Percentiles rank a stretch among this genome's conserved stretches.
Evolutionary conservation across 2,113 vertebrate species (phyloP).

Genomic region (Erpornis zantholeuca): DNA sequence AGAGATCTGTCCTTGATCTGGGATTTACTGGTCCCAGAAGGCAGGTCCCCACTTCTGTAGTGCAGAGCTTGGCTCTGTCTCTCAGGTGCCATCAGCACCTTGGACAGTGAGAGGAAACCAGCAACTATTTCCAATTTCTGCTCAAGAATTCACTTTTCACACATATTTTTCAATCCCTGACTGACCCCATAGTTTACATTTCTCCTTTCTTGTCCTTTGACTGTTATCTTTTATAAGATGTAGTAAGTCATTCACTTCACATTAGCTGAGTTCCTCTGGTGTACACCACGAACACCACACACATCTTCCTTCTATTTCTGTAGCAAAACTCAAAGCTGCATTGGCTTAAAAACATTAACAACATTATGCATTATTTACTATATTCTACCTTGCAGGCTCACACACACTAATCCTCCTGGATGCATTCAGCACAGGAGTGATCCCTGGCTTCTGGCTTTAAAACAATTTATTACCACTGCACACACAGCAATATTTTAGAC

Average conservation of each 20-base stretch:
- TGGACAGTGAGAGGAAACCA: conserved; percentile 25
- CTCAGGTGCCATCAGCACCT: conserved; percentile 4
- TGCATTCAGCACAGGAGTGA: neutral
- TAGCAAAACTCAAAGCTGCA: neutral
- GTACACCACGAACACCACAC: neutral
- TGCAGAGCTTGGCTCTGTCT: fast-evolving
- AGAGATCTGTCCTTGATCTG: neutral
- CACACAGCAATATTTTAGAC: neutral
- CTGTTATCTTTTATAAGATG: neutral
- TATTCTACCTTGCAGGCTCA: neutral
- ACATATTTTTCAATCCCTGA: neutral
- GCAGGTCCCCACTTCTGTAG: too few relatives aligned
- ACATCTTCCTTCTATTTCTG: neutral
- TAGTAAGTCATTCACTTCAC: neutral
- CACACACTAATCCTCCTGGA: neutral
- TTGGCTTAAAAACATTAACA: neutral
- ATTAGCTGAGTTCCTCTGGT: neutral
- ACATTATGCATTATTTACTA: neutral
- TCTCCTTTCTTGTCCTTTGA: neutral
- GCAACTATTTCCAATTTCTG: neutral
- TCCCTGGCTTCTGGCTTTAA: neutral
- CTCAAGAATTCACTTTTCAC: neutral
- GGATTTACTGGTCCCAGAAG: neutral
- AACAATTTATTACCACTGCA: neutral
- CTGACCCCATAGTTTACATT: neutral